A percentile compares a stretch with the other conserved stretches of the same genome.
Evolutionary conservation across 2,113 vertebrate genomes (phyloP).

Genomic region (Semicossyphus pulcher): DNA sequence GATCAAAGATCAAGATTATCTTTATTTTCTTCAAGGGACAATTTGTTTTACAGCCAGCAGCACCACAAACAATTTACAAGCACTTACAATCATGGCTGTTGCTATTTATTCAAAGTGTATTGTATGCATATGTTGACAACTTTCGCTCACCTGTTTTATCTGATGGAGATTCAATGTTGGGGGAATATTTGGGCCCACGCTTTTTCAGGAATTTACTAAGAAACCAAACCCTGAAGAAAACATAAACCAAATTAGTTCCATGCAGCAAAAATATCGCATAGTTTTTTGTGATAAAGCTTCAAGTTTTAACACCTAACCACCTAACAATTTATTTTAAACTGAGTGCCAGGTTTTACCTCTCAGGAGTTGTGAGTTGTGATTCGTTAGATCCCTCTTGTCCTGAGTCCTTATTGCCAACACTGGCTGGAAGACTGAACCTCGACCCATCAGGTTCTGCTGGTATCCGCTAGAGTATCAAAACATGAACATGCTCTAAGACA

Average conservation of each 20-base stretch:
- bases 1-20: too few relatives aligned
- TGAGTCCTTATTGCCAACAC: conserved; percentile 59
- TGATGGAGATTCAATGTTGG: conserved; percentile 20
- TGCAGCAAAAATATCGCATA: background rate
- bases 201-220: conserved; percentile 73
- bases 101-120: too few relatives aligned
- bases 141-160: conserved; percentile 59
- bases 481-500: background rate
- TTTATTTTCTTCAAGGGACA: too few relatives aligned
- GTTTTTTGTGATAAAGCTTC: too few relatives aligned
- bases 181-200: conserved; percentile 41
- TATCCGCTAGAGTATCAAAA: conserved; percentile 39
- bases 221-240: conserved; percentile 72
- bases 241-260: conserved; percentile 1
- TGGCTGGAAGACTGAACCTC: conserved; percentile 73
- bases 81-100: too few relatives aligned
- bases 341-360: conserved; percentile 80
- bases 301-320: too few relatives aligned
- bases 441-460: conserved; percentile 65
- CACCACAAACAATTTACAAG: too few relatives aligned
- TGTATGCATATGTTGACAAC: too few relatives aligned
- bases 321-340: background rate
- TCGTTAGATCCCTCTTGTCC: conserved; percentile 1
- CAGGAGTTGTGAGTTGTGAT: conserved; percentile 77
- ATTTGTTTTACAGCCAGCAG: too few relatives aligned